Percentiles rank a stretch among this genome's conserved stretches.
phyloP scores from a whole-genome alignment of 2,888 invertebrate species.

The Hesperia comma region DNA sequence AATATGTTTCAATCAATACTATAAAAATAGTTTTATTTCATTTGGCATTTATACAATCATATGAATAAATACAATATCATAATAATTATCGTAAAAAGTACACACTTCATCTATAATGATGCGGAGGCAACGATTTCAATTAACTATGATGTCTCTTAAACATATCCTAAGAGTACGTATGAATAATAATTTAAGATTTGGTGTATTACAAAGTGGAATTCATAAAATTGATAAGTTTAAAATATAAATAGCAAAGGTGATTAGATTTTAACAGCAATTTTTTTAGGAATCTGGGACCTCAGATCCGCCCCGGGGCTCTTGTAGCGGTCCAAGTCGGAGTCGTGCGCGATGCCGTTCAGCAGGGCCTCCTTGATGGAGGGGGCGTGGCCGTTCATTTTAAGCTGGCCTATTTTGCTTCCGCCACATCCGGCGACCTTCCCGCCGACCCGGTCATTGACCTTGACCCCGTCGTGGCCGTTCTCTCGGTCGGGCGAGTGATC shows the following conservation, averaged over 20 bases:
- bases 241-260: slow-evolving; percentile 49
- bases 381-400: slow-evolving; percentile 45
- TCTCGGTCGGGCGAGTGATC: slow-evolving; percentile 41
- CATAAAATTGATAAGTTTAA: slow-evolving; percentile 64
- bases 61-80: slow-evolving; percentile 43
- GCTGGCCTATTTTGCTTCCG: slow-evolving; percentile 40
- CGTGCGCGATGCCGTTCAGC: slow-evolving; percentile 49
- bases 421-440: slow-evolving; percentile 40
- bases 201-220: slow-evolving; percentile 73
- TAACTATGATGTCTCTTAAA: slow-evolving; percentile 39
- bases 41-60: slow-evolving; percentile 74
- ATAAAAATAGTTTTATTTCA: slow-evolving; percentile 78
- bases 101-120: slow-evolving; percentile 25
- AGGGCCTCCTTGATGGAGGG: slow-evolving; percentile 43
- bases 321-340: slow-evolving; percentile 52
- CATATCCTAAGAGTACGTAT: slow-evolving; percentile 48
- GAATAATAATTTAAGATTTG: slow-evolving; percentile 52
- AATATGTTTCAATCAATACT: slow-evolving; percentile 66
- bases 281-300: slow-evolving; percentile 76
- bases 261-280: slow-evolving; percentile 71
- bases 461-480: slow-evolving; percentile 49
- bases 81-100: slow-evolving; percentile 28
- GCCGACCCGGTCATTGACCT: slow-evolving; percentile 50
- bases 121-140: slow-evolving; percentile 34
- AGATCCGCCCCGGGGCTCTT: slow-evolving; percentile 61